A percentile compares a stretch with the other conserved stretches of the same genome.
phyloP scores from a whole-genome alignment of 2,888 invertebrate species.

The Drosophila longiperda region DNA sequence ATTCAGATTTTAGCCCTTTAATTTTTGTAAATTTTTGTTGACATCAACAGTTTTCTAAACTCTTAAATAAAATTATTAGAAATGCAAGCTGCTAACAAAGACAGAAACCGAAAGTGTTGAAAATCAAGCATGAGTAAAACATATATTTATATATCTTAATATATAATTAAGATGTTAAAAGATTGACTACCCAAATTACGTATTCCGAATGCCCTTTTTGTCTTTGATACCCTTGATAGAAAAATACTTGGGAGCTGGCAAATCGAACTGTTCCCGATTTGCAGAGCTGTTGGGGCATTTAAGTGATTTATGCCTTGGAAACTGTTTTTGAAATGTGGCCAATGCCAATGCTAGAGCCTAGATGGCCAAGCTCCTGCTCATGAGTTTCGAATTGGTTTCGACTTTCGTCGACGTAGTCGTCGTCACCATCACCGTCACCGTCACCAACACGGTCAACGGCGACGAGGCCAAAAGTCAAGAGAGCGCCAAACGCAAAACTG shows the following conservation, averaged over 20 bases:
- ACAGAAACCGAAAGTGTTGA: not conserved
- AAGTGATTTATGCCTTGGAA: conserved; percentile 78
- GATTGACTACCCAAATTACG: not conserved
- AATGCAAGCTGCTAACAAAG: not conserved
- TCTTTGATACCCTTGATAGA: conserved; percentile 1
- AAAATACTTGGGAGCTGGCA: conserved; percentile 53
- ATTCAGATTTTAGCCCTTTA: not conserved
- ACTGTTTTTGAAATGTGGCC: conserved; percentile 80
- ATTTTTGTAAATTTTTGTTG: not conserved
- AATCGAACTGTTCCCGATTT: conserved; percentile 69
- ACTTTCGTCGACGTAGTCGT: conserved; percentile 45
- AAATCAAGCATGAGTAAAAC: not conserved
- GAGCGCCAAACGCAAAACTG: conserved; percentile 72
- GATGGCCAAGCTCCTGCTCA: conserved; percentile 27
- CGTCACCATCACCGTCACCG: conserved; percentile 22
- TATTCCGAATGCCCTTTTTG: not conserved
- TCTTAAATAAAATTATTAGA: not conserved
- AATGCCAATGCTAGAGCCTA: conserved; percentile 45
- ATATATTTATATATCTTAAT: not conserved
- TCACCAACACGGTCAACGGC: conserved; percentile 8
- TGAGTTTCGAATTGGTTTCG: conserved; percentile 57
- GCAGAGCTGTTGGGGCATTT: conserved; percentile 63
- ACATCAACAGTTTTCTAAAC: not conserved
- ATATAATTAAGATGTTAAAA: conserved; percentile 6
- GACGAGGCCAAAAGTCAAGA: conserved; percentile 70